These are phyloP conservation scores for Anser brachyrhynchus DNA, from an alignment of 2,113 vertebrate genomes.

Conservation along the genomic window DNA sequence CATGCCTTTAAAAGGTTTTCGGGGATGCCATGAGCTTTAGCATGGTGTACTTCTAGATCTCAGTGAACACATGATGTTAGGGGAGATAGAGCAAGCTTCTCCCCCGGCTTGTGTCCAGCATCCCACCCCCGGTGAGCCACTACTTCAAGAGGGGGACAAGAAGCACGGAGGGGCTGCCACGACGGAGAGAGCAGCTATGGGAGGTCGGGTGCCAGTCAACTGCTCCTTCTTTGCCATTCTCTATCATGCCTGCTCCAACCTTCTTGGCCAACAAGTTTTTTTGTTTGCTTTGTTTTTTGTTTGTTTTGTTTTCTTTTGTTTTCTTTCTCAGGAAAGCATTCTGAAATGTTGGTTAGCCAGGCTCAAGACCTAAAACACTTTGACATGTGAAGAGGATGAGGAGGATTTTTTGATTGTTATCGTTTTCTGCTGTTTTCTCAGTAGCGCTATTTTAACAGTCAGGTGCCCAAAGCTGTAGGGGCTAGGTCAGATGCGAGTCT, in stretches of 20 bases:
- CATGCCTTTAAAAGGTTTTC: rapidly evolving
- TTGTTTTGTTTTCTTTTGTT: too few relatives aligned
- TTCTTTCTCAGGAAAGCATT: neutral
- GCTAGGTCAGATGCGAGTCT: neutral
- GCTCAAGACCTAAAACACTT: neutral
- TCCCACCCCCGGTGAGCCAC: too few relatives aligned
- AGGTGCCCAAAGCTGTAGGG: neutral
- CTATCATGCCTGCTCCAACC: neutral
- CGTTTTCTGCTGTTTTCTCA: neutral
- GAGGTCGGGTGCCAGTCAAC: neutral
- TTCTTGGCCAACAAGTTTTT: neutral
- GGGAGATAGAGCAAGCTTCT: neutral
- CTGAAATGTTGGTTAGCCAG: neutral
- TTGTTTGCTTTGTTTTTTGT: too few relatives aligned
- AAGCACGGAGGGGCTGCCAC: neutral
- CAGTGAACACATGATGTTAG: rapidly evolving
- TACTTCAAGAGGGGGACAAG: neutral
- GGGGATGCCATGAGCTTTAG: neutral
- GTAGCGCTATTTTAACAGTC: neutral
- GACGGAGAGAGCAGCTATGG: rapidly evolving
- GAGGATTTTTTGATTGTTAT: neutral
- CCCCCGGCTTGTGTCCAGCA: neutral
- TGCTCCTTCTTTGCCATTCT: neutral
- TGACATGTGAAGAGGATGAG: neutral
- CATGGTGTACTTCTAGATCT: neutral